These are phyloP conservation scores for Peribatodes rhomboidaria DNA, from an alignment of 2,888 invertebrate species.

Conservation along the genomic window DNA sequence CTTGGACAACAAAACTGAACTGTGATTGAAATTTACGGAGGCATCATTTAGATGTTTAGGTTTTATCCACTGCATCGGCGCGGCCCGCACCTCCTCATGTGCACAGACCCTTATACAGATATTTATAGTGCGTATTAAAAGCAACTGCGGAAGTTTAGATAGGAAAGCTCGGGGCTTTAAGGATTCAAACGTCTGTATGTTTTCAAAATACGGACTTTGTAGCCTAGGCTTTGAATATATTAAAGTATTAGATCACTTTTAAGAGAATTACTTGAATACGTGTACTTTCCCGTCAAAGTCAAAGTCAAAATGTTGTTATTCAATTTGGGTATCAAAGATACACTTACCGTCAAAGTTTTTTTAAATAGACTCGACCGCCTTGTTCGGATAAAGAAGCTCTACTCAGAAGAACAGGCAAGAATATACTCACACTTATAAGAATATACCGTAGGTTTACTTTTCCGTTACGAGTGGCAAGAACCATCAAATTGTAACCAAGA, in stretches of 20 bases:
- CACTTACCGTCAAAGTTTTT: no score
- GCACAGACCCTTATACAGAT: slow-evolving; percentile 8
- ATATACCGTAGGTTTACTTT: no score
- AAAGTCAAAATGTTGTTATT: no score
- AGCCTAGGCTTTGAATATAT: not conserved
- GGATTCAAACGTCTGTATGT: slow-evolving; percentile 8
- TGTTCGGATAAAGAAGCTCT: no score
- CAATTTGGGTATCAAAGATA: no score
- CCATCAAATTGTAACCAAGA: no score
- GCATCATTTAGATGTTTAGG: not conserved
- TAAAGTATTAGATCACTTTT: not conserved
- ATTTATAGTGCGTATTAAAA: slow-evolving; percentile 30
- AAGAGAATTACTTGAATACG: not conserved
- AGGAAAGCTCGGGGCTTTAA: slow-evolving; percentile 7
- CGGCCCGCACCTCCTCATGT: not conserved
- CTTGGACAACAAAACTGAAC: not conserved
- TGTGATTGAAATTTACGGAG: not conserved
- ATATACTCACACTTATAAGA: no score
- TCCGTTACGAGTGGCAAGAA: no score
- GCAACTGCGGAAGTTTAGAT: slow-evolving; percentile 19
- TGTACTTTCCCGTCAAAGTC: not conserved
- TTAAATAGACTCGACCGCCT: no score
- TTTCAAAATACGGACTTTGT: slow-evolving; percentile 10
- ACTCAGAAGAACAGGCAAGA: no score
- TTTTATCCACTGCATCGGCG: not conserved